Evolutionary conservation across 2,113 vertebrate genomes (phyloP).

Genomic region (Epinephelus cyanopodus): DNA sequence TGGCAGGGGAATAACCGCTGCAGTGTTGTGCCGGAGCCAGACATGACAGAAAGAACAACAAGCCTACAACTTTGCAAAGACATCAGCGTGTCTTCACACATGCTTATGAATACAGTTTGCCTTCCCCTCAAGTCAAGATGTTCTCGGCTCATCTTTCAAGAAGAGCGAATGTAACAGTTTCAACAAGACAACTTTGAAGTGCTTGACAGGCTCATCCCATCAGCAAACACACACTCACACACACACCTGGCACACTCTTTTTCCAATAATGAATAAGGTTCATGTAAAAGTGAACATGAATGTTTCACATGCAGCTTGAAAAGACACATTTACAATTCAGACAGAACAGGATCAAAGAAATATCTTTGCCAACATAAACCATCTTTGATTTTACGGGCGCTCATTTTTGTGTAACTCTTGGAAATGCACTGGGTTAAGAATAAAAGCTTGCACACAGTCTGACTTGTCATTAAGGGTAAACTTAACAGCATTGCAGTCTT

Average conservation of each 20-base stretch:
- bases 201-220: conserved; percentile 44
- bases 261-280: background rate
- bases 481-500: too few species aligned
- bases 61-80: conserved; percentile 52
- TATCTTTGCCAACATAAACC: background rate
- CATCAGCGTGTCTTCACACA: conserved; percentile 67
- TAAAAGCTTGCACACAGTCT: background rate
- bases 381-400: background rate
- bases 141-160: conserved; percentile 54
- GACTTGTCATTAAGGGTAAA: background rate
- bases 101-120: conserved; percentile 51
- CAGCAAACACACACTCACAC: conserved; percentile 34
- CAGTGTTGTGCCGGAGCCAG: conserved; percentile 67
- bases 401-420: background rate
- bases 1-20: conserved; percentile 66
- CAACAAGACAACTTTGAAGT: conserved; percentile 55
- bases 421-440: background rate
- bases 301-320: background rate
- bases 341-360: background rate
- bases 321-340: background rate
- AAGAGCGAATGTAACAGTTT: conserved; percentile 32
- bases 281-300: conserved; percentile 13
- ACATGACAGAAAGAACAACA: conserved; percentile 77
- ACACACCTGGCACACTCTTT: conserved; percentile 2
- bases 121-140: conserved; percentile 49